Percentiles rank a stretch among this genome's conserved stretches.
These are phyloP conservation scores for Alitta virens DNA, from an alignment of 2,888 invertebrate genomes.

Conservation along the genomic window DNA sequence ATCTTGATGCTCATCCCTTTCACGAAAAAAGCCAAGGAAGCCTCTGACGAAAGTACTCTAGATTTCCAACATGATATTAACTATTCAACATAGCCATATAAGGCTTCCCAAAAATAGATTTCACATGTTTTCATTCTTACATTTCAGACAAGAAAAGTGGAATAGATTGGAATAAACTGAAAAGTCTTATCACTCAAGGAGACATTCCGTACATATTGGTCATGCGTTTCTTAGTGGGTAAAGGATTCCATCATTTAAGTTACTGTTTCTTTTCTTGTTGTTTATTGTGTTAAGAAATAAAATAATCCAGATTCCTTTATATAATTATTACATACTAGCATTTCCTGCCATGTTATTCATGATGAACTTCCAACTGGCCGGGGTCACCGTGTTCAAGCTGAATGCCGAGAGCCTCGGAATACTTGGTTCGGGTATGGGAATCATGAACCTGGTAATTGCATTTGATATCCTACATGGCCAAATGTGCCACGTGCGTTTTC, in stretches of 20 bases:
- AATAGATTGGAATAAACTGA: background rate
- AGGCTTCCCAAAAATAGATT: too few species aligned
- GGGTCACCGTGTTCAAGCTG: slow-evolving; percentile 10
- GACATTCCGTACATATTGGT: slow-evolving; percentile 1
- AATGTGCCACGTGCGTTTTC: too few species aligned
- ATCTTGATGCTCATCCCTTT: background rate
- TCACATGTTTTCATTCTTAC: background rate
- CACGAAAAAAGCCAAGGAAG: slow-evolving; percentile 2
- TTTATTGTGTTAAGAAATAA: too few species aligned
- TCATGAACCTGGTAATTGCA: slow-evolving; percentile 2
- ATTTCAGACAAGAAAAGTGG: slow-evolving; percentile 6
- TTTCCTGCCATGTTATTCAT: slow-evolving; percentile 11
- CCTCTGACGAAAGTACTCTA: background rate
- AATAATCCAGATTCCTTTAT: too few species aligned
- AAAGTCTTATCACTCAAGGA: background rate
- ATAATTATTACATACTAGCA: background rate
- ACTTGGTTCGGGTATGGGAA: background rate
- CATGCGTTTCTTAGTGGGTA: background rate
- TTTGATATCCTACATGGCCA: too few species aligned
- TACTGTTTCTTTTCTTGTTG: too few species aligned
- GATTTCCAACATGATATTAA: too few species aligned
- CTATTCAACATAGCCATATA: too few species aligned
- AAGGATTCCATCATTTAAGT: too few species aligned
- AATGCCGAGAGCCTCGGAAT: slow-evolving; percentile 3
- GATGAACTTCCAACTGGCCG: slow-evolving; percentile 15